These are phyloP conservation scores for Microtus ochrogaster DNA, from an alignment of 2,113 vertebrate genomes.

Conservation along the genomic window DNA sequence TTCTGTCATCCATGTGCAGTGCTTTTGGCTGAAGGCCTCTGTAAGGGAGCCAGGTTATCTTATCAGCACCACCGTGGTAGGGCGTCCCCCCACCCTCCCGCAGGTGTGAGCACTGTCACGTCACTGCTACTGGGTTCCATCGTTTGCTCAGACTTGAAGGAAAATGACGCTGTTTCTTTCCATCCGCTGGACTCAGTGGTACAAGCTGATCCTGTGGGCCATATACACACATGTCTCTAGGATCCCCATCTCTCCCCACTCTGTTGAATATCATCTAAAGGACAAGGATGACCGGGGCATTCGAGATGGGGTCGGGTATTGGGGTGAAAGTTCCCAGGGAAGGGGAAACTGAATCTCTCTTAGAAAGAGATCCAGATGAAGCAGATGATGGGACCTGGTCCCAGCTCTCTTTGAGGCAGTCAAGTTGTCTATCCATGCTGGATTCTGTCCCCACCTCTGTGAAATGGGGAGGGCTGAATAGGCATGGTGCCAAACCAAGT, in stretches of 20 bases:
- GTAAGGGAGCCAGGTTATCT: fast-evolving
- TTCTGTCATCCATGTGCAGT: fast-evolving
- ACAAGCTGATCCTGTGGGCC: fast-evolving
- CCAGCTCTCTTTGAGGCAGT: too few relatives aligned
- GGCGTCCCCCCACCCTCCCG: fast-evolving
- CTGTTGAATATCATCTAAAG: background rate
- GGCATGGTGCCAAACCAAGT: fast-evolving
- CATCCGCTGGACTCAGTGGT: fast-evolving
- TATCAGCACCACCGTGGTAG: fast-evolving
- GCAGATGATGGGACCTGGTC: too few relatives aligned
- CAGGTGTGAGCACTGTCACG: background rate
- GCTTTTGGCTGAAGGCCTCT: fast-evolving
- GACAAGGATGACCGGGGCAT: fast-evolving
- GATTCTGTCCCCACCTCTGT: background rate
- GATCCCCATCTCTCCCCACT: too few relatives aligned
- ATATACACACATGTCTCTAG: background rate
- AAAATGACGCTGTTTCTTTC: fast-evolving
- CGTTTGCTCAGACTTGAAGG: background rate
- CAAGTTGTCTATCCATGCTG: fast-evolving
- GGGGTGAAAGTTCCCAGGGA: fast-evolving
- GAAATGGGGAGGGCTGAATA: too few relatives aligned
- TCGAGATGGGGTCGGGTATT: background rate
- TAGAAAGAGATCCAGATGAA: fast-evolving
- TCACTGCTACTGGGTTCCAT: fast-evolving
- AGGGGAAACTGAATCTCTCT: background rate